A percentile compares a stretch with the other conserved stretches of the same genome.
Evolutionary conservation across 2,797 vertebrate species (phyloP).

Genomic region (Remorina albescens): DNA sequence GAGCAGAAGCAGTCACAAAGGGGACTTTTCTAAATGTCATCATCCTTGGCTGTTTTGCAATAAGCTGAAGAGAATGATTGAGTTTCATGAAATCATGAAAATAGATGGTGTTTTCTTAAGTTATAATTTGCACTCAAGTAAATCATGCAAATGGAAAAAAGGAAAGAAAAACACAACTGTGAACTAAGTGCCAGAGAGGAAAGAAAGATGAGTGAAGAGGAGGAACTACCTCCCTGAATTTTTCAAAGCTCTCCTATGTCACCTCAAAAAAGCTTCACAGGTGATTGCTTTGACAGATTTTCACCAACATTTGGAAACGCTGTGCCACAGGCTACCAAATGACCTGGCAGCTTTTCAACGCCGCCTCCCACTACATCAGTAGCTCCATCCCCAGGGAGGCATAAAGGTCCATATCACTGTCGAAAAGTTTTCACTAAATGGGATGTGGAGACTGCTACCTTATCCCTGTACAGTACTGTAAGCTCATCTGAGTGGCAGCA

Average conservation of each 20-base stretch:
- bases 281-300: conserved; percentile 2
- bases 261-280: conserved; percentile 2
- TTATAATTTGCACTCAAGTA: background rate
- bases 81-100: background rate
- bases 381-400: conserved; percentile 4
- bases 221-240: background rate
- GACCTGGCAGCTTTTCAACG: background rate
- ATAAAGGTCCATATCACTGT: conserved; percentile 2
- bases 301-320: background rate
- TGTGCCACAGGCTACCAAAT: conserved; percentile 11
- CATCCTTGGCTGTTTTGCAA: background rate
- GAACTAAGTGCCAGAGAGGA: background rate
- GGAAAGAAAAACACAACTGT: background rate
- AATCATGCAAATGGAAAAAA: conserved; percentile 4
- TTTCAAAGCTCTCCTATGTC: background rate
- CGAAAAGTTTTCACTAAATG: background rate
- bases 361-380: background rate
- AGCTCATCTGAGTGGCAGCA: background rate
- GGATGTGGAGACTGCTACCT: background rate
- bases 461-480: background rate
- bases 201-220: background rate
- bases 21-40: background rate
- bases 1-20: background rate
- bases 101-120: background rate
- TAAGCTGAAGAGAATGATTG: background rate